A percentile compares a stretch with the other conserved stretches of the same genome.
Conservation (phyloP, 2,888 invertebrate genomes). For the Dione vanillae region DNA sequence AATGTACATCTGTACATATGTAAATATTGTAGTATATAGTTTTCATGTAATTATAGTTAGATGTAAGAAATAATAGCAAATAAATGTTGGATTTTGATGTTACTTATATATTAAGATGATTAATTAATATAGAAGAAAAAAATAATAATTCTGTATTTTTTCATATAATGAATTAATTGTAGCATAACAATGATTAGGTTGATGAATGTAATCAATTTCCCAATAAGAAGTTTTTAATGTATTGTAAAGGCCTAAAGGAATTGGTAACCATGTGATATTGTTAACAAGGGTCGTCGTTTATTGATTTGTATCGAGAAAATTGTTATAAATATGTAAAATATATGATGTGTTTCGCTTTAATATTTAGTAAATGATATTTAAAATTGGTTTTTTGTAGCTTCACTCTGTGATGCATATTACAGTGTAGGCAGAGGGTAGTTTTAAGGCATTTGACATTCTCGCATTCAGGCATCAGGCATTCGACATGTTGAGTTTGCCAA, state of each 20-base stretch:
- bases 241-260: slow-evolving; percentile 10
- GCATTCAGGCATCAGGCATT: no score
- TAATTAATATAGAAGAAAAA: not conserved
- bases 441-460: no score
- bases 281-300: not conserved
- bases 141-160: slow-evolving; percentile 21
- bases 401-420: no score
- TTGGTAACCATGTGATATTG: not conserved
- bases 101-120: slow-evolving; percentile 27
- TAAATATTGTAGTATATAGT: slow-evolving; percentile 33
- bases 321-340: no score
- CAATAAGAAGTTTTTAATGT: slow-evolving; percentile 8
- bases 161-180: slow-evolving; percentile 15
- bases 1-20: slow-evolving; percentile 43
- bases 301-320: no score
- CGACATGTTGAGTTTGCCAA: no score
- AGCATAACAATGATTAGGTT: not conserved
- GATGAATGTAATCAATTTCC: slow-evolving; percentile 4
- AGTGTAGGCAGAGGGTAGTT: no score
- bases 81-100: slow-evolving; percentile 36
- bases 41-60: slow-evolving; percentile 29
- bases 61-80: slow-evolving; percentile 15
- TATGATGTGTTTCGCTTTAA: no score
- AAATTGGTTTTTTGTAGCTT: no score
- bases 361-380: no score